Conservation (phyloP, 2,888 invertebrate species). For the Trisateles emortualis region DNA sequence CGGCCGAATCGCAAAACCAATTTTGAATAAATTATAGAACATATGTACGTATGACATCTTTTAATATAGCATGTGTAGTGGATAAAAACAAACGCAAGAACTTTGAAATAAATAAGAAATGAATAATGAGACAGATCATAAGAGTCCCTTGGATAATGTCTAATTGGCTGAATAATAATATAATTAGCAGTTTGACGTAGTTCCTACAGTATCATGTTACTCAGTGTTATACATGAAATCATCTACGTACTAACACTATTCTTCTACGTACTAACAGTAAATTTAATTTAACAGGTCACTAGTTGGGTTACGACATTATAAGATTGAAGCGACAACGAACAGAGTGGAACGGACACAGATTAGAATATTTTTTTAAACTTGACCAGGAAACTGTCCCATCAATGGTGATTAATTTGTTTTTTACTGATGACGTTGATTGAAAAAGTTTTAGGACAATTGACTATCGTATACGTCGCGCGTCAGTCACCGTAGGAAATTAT, state of each 20-base stretch:
- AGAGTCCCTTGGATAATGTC: too few relatives aligned
- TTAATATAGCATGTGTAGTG: too few relatives aligned
- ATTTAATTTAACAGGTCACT: conserved; percentile 74
- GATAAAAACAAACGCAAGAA: too few relatives aligned
- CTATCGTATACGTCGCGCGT: conserved; percentile 23
- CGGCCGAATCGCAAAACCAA: too few relatives aligned
- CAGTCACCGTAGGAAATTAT: conserved; percentile 22
- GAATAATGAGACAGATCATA: too few relatives aligned
- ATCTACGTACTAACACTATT: too few relatives aligned
- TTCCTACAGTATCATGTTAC: conserved; percentile 27
- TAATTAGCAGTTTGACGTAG: conserved; percentile 1
- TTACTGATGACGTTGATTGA: conserved; percentile 20
- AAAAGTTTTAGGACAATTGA: conserved; percentile 15
- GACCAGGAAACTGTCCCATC: conserved; percentile 63
- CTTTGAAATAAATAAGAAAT: too few relatives aligned
- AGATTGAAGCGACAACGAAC: conserved; percentile 46
- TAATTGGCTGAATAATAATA: neutral
- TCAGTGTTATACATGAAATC: conserved; percentile 44
- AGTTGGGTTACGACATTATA: conserved; percentile 61
- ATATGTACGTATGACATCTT: too few relatives aligned
- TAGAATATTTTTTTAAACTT: conserved; percentile 56
- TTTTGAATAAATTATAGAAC: too few relatives aligned
- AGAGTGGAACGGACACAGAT: conserved; percentile 62
- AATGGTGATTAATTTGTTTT: conserved; percentile 60
- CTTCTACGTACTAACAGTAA: conserved; percentile 35